Base-by-base conservation (phyloP, 2,888 invertebrate species). In the Mythimna ferrago region DNA sequence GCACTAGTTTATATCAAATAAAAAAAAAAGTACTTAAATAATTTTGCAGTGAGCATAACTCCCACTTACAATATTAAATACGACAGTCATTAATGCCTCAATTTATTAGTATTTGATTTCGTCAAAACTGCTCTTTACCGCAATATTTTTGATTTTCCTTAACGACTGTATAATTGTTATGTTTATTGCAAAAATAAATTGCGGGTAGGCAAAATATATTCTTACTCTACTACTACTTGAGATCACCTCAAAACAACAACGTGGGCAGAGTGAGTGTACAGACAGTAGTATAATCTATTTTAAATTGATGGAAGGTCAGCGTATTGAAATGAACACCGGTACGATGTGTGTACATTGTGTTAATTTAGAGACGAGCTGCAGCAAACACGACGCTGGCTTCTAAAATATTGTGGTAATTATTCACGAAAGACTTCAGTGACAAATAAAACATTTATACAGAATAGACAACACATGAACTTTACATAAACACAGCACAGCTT, bases 271-370 rank as follows among this genome's bases (percentile, higher is more conserved):
- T 65, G 80, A 74, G 74, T 78, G 69, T 73, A 75, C 82, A 76
- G 76, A 76, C 85, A 85, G 86, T 80, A 81, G 67, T 78, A 80
- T 81, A 88, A 92, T 94, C 95, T 95, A 95, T 95, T 95, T 95
- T 94, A 93, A 94, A 94, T 94, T 92, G 91, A 93, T 92, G 92
- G 93, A 95, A 95, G 95, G 95, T 94, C 95, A 93, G 82, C 84
- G 88, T 87, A 88, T 86, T 87, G 88, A 87, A 87, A 90, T 86
- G 87, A 86, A 87, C 65, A 83, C 80, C 87, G 66, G 70, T 75
- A 69, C 73, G 86, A 75, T 66, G 70, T 85, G 70, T 85, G 86
- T 82, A 84, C 82, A 83, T 77, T 86, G 88, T 83, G 73, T 80
- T 77, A 83, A 87, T 85, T 84, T 85, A 79, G 76, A 78, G 78